Evolutionary conservation across 2,888 invertebrate species (phyloP).

Genomic region (Zygothrica quintamaculata): DNA sequence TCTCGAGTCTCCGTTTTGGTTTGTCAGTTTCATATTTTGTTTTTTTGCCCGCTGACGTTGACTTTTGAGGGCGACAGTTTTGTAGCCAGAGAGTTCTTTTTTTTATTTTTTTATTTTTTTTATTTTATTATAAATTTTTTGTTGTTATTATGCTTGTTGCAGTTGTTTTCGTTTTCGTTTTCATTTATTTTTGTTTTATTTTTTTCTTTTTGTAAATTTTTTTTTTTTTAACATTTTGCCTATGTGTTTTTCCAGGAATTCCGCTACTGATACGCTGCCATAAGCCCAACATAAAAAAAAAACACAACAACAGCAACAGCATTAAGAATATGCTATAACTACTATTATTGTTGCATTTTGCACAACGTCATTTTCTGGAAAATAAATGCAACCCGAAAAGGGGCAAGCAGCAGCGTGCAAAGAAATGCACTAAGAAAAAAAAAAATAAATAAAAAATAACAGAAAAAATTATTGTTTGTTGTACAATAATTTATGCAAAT

Average conservation of each 20-base stretch:
- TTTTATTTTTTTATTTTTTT: slow-evolving; percentile 25
- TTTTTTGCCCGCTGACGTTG: slow-evolving; percentile 62
- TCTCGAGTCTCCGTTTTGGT: slow-evolving; percentile 21
- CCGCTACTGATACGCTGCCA: slow-evolving; percentile 73
- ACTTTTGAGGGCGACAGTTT: slow-evolving; percentile 45
- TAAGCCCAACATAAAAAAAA: too few species aligned
- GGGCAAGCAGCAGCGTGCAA: too few species aligned
- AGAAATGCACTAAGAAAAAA: too few species aligned
- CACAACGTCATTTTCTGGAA: slow-evolving; percentile 77
- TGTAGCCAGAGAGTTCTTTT: slow-evolving; percentile 30
- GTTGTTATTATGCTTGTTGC: slow-evolving; percentile 31
- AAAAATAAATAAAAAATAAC: too few species aligned
- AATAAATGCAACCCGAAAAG: slow-evolving; percentile 55
- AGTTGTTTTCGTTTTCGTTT: slow-evolving; percentile 24
- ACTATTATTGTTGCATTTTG: slow-evolving; percentile 76
- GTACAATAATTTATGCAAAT: slow-evolving; percentile 78
- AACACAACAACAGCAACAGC: slow-evolving; percentile 26
- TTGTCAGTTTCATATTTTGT: slow-evolving; percentile 65
- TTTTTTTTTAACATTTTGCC: slow-evolving; percentile 60
- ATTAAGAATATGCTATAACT: slow-evolving; percentile 22
- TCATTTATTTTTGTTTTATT: slow-evolving; percentile 30
- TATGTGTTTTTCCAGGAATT: slow-evolving; percentile 82
- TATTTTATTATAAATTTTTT: slow-evolving; percentile 30
- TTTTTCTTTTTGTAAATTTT: slow-evolving; percentile 30
- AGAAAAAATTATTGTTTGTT: slow-evolving; percentile 64